A percentile compares a stretch with the other conserved stretches of the same genome.
Evolutionary conservation across 2,113 vertebrate genomes (phyloP).

Genomic region (Leptocoma aspasia): DNA sequence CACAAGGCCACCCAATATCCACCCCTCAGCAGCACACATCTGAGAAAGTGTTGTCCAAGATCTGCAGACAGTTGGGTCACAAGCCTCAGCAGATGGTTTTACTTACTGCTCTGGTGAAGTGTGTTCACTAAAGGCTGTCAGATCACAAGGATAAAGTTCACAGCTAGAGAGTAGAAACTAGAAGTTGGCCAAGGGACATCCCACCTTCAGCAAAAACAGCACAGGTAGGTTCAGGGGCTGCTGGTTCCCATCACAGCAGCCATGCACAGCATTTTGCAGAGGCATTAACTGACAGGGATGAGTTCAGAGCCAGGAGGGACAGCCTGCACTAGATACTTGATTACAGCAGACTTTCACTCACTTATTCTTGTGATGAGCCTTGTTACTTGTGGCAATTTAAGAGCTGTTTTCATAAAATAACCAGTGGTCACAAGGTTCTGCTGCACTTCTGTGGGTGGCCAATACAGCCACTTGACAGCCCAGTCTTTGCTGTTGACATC

Average conservation of each 20-base stretch:
- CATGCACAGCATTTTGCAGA: neutral
- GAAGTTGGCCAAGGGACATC: neutral
- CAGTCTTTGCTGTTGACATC: neutral
- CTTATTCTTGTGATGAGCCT: neutral
- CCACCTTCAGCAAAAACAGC: neutral
- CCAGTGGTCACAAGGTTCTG: neutral
- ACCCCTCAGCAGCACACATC: neutral
- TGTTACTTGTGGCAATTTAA: neutral
- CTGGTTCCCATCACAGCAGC: neutral
- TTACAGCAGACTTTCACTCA: neutral
- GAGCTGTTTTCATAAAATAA: neutral
- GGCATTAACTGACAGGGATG: neutral
- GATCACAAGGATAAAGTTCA: neutral
- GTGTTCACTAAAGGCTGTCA: neutral
- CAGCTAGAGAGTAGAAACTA: accelerated
- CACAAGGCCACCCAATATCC: accelerated
- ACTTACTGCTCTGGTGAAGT: no score
- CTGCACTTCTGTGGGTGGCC: accelerated
- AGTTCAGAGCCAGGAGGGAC: neutral
- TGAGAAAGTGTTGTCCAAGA: neutral
- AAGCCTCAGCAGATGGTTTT: neutral
- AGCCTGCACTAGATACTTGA: neutral
- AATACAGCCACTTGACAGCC: neutral
- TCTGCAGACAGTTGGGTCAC: neutral
- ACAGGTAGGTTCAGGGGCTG: neutral